phyloP scores from a whole-genome alignment of 1,140 invertebrate genomes.

The Anthonomus grandis region DNA sequence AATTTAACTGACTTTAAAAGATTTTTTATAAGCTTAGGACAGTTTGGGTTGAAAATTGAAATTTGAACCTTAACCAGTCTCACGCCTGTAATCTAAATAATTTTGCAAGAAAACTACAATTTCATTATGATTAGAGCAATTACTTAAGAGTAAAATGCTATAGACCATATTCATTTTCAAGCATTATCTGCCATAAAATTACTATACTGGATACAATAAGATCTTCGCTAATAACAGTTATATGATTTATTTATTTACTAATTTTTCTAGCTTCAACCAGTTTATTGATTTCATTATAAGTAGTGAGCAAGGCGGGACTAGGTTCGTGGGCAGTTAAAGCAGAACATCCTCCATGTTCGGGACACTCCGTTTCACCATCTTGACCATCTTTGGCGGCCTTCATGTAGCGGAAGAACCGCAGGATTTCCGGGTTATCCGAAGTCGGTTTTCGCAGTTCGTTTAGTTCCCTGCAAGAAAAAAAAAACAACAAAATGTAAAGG shows the following conservation, averaged over 20 bases:
- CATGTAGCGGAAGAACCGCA: conserved; percentile 85
- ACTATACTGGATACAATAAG: no score
- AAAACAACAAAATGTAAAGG: background rate
- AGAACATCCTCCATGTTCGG: conserved; percentile 55
- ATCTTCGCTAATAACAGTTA: no score
- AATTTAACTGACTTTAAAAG: no score
- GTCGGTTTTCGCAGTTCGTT: conserved; percentile 78
- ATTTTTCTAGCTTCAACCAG: conserved; percentile 70
- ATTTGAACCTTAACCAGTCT: no score
- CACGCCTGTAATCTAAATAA: no score
- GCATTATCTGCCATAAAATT: no score
- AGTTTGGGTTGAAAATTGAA: no score
- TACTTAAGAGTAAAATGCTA: no score
- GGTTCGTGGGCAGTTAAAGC: conserved; percentile 53
- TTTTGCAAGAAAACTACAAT: no score
- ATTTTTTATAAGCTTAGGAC: no score
- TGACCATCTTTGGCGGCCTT: conserved; percentile 82
- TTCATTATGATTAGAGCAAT: no score
- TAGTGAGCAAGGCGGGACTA: conserved; percentile 77
- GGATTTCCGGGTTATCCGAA: conserved; percentile 76
- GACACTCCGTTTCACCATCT: conserved; percentile 69
- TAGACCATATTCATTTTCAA: no score
- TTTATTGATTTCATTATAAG: conserved; percentile 82
- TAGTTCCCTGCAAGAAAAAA: conserved; percentile 60
- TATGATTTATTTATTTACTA: conserved; percentile 15